Conservation (phyloP, 2,113 vertebrate genomes). For the Azemiops feae region DNA sequence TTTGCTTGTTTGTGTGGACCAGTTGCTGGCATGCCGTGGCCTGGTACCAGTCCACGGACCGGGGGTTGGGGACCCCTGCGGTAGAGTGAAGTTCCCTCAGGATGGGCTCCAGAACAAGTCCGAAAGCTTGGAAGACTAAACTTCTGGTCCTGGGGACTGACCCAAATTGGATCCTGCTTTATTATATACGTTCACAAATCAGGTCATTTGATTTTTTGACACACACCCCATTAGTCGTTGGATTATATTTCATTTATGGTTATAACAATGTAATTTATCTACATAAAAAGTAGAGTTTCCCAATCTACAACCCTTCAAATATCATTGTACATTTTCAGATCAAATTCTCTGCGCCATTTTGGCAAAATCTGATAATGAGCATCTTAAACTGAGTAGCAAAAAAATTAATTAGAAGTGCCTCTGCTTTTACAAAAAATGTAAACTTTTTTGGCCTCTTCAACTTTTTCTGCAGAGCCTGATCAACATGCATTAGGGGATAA, state of each 20-base stretch:
- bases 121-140: no score
- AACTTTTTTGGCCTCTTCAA: neutral
- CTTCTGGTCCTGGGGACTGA: no score
- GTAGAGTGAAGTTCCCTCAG: no score
- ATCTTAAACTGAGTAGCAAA: neutral
- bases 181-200: neutral
- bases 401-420: neutral
- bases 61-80: no score
- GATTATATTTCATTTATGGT: neutral
- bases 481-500: neutral
- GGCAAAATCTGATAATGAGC: neutral
- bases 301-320: neutral
- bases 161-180: neutral
- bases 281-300: neutral
- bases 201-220: neutral
- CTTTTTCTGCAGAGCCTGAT: constrained; percentile 14
- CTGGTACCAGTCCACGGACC: no score
- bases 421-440: neutral
- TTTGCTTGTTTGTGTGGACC: no score
- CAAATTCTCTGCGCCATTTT: neutral
- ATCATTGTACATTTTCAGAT: neutral
- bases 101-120: no score
- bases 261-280: neutral
- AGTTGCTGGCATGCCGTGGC: no score
- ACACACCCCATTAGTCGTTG: neutral